Percentiles rank a stretch among this genome's conserved stretches.
These are phyloP conservation scores for Callinectes sapidus DNA, from an alignment of 2,888 invertebrate species.

Conservation along the genomic window DNA sequence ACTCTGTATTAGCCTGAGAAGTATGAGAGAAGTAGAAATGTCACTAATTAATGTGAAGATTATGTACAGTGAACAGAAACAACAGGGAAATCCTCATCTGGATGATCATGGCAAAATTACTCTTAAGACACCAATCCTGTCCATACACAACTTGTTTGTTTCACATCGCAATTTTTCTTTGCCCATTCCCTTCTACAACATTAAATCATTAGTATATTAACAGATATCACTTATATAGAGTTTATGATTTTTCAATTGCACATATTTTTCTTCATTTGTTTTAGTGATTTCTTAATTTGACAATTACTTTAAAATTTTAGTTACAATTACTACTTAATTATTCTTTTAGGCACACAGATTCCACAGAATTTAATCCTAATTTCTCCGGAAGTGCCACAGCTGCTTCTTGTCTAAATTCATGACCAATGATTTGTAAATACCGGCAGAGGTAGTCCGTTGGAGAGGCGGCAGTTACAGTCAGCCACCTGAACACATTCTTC, in stretches of 20 bases:
- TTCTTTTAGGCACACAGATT: too few species aligned
- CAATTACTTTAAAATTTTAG: too few species aligned
- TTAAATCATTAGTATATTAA: neutral
- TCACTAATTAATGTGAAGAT: neutral
- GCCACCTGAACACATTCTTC: slow-evolving; percentile 83
- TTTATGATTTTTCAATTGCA: neutral
- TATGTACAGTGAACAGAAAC: neutral
- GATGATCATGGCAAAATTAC: neutral
- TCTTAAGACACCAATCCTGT: neutral
- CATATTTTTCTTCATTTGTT: neutral
- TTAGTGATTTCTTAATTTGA: neutral
- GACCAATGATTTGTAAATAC: slow-evolving; percentile 44
- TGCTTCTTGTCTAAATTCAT: neutral
- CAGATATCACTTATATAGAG: neutral
- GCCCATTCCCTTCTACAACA: neutral
- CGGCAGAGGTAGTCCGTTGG: slow-evolving; percentile 78
- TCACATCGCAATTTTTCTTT: neutral
- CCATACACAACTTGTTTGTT: neutral
- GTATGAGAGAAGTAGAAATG: slow-evolving; percentile 14
- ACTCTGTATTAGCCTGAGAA: slow-evolving; percentile 83
- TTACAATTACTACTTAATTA: too few species aligned
- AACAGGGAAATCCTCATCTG: neutral
- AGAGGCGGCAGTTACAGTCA: slow-evolving; percentile 86
- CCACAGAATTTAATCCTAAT: too few species aligned
- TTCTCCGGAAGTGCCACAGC: too few species aligned